Percentiles rank a stretch among this genome's conserved stretches.
Conservation (phyloP, 2,797 vertebrate genomes). For the Liasis olivaceus region DNA sequence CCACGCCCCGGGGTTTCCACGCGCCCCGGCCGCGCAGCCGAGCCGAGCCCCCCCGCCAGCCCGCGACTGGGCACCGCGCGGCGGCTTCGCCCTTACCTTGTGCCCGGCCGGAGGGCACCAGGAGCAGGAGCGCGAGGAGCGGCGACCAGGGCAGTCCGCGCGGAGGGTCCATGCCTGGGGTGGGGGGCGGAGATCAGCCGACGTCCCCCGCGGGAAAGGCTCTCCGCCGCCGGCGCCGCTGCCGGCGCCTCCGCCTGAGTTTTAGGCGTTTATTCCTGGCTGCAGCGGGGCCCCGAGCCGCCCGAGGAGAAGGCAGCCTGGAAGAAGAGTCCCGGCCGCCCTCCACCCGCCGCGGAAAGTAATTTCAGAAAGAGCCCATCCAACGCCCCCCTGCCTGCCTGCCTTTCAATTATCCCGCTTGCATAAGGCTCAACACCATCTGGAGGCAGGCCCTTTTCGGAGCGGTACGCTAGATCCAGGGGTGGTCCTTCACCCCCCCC, state of each 20-base stretch:
- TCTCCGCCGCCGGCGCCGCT: too few species aligned
- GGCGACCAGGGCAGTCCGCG: not conserved
- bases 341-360: not conserved
- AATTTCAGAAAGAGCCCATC: conserved; percentile 53
- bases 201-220: not conserved
- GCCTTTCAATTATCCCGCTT: conserved; percentile 63
- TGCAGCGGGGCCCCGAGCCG: conserved; percentile 39
- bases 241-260: not conserved
- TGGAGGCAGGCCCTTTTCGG: conserved; percentile 5
- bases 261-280: not conserved
- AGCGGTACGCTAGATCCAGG: not conserved
- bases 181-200: too few species aligned
- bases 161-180: not conserved
- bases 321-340: conserved; percentile 3
- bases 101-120: not conserved
- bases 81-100: conserved; percentile 47
- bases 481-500: not conserved
- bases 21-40: too few species aligned
- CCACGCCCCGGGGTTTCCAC: too few species aligned
- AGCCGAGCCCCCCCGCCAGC: too few species aligned
- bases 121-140: not conserved
- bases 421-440: conserved; percentile 25
- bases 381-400: conserved; percentile 31
- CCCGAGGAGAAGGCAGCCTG: conserved; percentile 29
- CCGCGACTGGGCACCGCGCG: too few species aligned